A percentile compares a stretch with the other conserved stretches of the same genome.
Conservation (phyloP, 2,797 vertebrate genomes). For the Oryzias sinensis region DNA sequence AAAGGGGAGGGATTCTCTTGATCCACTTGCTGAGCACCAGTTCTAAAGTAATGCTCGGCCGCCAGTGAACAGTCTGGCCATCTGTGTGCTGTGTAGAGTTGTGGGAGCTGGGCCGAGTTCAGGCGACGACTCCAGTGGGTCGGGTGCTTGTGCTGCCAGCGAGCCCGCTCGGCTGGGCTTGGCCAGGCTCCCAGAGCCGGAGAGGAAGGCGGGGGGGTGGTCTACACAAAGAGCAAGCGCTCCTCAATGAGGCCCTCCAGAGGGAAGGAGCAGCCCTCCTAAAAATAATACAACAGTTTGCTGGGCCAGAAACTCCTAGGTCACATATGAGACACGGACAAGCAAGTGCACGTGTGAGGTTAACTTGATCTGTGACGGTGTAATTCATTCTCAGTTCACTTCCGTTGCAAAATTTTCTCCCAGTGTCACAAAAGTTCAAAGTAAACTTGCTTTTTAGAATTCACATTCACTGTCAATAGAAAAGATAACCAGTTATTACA, state of each 20-base stretch:
- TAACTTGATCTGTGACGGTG: slow-evolving; percentile 13
- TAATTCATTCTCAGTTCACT: slow-evolving; percentile 14
- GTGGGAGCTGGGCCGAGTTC: slow-evolving; percentile 46
- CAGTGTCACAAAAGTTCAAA: not conserved
- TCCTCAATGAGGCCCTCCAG: slow-evolving; percentile 78
- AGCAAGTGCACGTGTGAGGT: slow-evolving; percentile 18
- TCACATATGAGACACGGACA: slow-evolving; percentile 24
- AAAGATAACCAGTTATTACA: no score
- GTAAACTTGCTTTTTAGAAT: not conserved
- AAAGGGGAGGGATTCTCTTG: slow-evolving; percentile 32
- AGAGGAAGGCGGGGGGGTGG: slow-evolving; percentile 43
- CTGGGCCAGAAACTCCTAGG: slow-evolving; percentile 55
- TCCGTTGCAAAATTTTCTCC: not conserved
- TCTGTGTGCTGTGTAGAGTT: slow-evolving; percentile 51
- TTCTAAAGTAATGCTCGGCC: slow-evolving; percentile 44
- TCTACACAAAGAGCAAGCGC: slow-evolving; percentile 61
- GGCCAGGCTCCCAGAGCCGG: slow-evolving; percentile 73
- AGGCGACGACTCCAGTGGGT: slow-evolving; percentile 46
- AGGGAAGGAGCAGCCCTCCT: slow-evolving; percentile 76
- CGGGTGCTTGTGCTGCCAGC: slow-evolving; percentile 41
- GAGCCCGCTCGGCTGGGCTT: slow-evolving; percentile 59
- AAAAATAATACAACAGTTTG: slow-evolving; percentile 78
- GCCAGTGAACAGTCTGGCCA: slow-evolving; percentile 52
- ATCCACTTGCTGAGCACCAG: slow-evolving; percentile 56
- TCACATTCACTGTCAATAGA: not conserved